Evolutionary conservation across 30 jellyfish, hydroid and myxozoan species (phyloP).

Genomic region (Calvadosia cruxmelitensis): DNA sequence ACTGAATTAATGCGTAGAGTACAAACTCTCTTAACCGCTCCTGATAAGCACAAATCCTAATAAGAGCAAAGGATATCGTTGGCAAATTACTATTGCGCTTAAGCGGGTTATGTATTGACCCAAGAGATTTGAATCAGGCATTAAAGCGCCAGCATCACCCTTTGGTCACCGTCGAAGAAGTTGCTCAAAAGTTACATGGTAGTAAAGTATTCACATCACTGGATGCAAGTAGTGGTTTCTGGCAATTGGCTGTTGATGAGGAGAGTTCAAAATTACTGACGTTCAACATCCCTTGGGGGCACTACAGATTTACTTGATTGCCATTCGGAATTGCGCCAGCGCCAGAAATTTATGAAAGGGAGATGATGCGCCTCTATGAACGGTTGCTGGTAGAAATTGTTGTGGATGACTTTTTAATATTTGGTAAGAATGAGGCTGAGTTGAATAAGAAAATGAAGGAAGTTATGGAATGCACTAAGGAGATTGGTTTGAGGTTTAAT

Average conservation of each 20-base stretch:
- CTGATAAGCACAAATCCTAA: conserved; percentile 17
- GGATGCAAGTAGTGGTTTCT: conserved; percentile 24
- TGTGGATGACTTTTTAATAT: conserved; percentile 14
- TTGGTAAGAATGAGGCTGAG: conserved; percentile 13
- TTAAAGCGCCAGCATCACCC: conserved; percentile 16
- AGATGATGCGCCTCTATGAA: conserved; percentile 6
- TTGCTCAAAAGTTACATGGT: conserved; percentile 21
- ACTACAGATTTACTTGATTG: conserved; percentile 1
- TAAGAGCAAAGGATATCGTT: no score
- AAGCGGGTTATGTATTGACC: conserved; percentile 26
- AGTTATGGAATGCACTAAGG: conserved; percentile 11
- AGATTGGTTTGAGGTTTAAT: conserved; percentile 14
- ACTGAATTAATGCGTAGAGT: conserved; percentile 25
- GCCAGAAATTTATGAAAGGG: conserved; percentile 22
- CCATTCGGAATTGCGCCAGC: conserved; percentile 28
- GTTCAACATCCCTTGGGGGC: conserved; percentile 29
- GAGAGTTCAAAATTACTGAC: conserved; percentile 29
- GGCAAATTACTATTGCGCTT: no score
- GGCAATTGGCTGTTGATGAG: conserved; percentile 33
- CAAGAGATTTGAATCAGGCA: conserved; percentile 17
- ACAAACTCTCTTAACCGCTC: no score
- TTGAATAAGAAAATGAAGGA: conserved; percentile 19
- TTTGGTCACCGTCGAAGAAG: conserved; percentile 21
- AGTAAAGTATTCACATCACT: conserved; percentile 16
- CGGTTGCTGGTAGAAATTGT: conserved; percentile 6